Evolutionary conservation across 2,797 vertebrate genomes (phyloP).

Genomic region (Phoeniculus purpureus): DNA sequence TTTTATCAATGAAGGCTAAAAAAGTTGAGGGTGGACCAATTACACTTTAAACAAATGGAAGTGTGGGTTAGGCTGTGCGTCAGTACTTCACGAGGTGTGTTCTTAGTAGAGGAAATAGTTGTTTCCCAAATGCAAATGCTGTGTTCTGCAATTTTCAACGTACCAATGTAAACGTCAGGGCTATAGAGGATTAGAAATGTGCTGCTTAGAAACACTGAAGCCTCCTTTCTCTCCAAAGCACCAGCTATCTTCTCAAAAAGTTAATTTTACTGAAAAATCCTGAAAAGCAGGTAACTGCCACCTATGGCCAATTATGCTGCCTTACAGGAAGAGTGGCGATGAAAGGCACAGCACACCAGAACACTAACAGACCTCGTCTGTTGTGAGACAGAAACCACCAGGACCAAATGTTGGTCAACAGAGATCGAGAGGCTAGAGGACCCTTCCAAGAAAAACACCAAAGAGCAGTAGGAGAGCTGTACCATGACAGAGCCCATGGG

Average conservation of each 20-base stretch:
- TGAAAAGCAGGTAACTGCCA: conserved; percentile 53
- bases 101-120: not conserved
- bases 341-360: not conserved
- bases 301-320: conserved; percentile 53
- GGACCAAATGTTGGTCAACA: fast-evolving
- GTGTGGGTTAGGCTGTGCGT: not conserved
- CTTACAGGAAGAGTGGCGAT: conserved; percentile 39
- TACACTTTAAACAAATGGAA: not conserved
- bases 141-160: not conserved
- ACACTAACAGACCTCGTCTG: not conserved
- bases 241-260: conserved; percentile 42
- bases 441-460: not conserved
- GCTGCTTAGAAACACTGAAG: not conserved
- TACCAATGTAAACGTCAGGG: not conserved
- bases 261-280: conserved; percentile 58
- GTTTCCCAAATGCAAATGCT: not conserved
- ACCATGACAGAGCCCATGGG: not conserved
- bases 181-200: not conserved
- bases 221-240: conserved; percentile 30
- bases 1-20: not conserved
- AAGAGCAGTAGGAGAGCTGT: not conserved
- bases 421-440: not conserved
- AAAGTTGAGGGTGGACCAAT: not conserved
- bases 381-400: not conserved
- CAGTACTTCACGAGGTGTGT: not conserved